phyloP scores from a whole-genome alignment of 2,888 invertebrate genomes.

The Asteroscopus sphinx region DNA sequence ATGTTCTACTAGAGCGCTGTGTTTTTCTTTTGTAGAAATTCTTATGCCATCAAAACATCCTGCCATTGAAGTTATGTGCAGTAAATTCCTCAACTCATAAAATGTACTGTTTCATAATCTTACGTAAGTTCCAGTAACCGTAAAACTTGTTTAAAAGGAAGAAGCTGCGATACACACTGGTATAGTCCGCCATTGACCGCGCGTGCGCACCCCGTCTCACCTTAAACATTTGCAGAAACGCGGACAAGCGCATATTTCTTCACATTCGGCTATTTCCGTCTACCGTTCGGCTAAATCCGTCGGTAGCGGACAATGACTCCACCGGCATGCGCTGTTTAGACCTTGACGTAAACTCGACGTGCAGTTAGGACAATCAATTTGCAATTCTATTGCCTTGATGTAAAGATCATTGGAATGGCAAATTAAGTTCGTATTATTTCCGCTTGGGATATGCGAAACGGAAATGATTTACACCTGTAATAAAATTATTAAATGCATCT shows the following conservation, averaged over 20 bases:
- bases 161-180: slow-evolving; percentile 32
- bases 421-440: slow-evolving; percentile 40
- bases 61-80: slow-evolving; percentile 6
- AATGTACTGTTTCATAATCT: slow-evolving; percentile 9
- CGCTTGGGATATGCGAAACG: slow-evolving; percentile 43
- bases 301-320: slow-evolving; percentile 86
- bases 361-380: slow-evolving; percentile 64
- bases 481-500: slow-evolving; percentile 32
- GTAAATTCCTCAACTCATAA: slow-evolving; percentile 15
- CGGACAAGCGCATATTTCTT: slow-evolving; percentile 78
- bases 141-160: slow-evolving; percentile 43
- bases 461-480: slow-evolving; percentile 52
- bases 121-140: slow-evolving; percentile 30
- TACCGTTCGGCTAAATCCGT: slow-evolving; percentile 84
- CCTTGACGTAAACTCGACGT: slow-evolving; percentile 76
- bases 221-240: slow-evolving; percentile 78
- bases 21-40: not conserved
- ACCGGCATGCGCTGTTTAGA: slow-evolving; percentile 79
- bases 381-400: slow-evolving; percentile 60
- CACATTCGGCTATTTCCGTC: slow-evolving; percentile 86
- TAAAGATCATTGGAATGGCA: slow-evolving; percentile 43
- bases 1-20: slow-evolving; percentile 13
- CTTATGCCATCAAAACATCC: not conserved
- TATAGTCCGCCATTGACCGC: slow-evolving; percentile 73
- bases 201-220: slow-evolving; percentile 53